Conservation (phyloP, 2,113 vertebrate genomes). For the Hemibagrus wyckioides region DNA sequence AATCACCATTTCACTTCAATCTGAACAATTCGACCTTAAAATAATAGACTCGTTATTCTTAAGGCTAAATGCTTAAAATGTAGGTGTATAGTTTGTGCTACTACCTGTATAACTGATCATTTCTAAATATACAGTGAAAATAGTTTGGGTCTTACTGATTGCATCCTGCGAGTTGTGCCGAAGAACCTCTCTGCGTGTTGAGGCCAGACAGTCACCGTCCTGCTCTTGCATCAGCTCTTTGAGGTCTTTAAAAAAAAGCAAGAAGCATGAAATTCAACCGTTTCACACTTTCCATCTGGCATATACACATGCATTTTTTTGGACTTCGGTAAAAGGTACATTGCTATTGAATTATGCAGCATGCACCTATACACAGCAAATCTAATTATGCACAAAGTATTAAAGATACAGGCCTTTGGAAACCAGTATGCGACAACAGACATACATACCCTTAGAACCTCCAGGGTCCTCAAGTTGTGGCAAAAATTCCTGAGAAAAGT, state of each 20-base stretch:
- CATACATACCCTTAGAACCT: constrained; percentile 73
- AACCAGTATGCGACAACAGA: neutral
- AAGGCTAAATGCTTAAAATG: neutral
- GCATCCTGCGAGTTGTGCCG: constrained; percentile 77
- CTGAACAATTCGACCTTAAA: neutral
- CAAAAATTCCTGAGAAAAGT: constrained; percentile 77
- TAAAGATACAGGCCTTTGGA: neutral
- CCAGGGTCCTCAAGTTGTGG: constrained; percentile 82
- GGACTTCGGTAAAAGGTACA: neutral
- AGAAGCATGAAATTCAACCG: constrained; percentile 3
- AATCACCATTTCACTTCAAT: neutral
- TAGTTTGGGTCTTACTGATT: constrained; percentile 70
- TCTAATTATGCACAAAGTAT: too few relatives aligned
- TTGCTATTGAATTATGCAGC: neutral
- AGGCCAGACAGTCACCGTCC: constrained; percentile 80
- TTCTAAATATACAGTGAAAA: neutral
- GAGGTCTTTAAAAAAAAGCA: constrained; percentile 71
- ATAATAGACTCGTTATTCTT: neutral
- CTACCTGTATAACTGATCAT: neutral
- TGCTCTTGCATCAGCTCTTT: constrained; percentile 82
- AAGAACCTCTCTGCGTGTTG: constrained; percentile 80
- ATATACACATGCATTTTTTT: neutral
- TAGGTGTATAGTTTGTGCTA: neutral
- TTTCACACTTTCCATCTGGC: neutral
- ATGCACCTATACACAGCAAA: neutral